Evolutionary conservation across 2,113 vertebrate genomes (phyloP).

Genomic region (Varanus salvator): DNA sequence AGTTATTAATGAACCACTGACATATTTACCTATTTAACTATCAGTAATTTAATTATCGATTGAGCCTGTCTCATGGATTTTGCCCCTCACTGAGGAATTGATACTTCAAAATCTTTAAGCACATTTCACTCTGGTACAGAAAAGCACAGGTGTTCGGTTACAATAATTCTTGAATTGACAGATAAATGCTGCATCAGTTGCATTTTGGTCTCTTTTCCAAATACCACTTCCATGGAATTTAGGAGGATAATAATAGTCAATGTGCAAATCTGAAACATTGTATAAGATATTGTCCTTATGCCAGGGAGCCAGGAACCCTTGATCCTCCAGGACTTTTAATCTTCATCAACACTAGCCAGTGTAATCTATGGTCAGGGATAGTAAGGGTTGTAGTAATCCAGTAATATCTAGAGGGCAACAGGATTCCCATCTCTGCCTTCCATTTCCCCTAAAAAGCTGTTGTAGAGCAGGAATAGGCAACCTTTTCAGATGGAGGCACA

Average conservation of each 20-base stretch:
- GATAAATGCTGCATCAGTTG: not conserved
- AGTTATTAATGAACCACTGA: slow-evolving; percentile 63
- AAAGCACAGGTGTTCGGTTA: not conserved
- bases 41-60: slow-evolving; percentile 69
- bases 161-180: not conserved
- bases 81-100: slow-evolving; percentile 17
- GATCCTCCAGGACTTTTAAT: too few species aligned
- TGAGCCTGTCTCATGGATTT: slow-evolving; percentile 23
- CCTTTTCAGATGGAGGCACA: too few species aligned
- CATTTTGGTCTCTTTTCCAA: not conserved
- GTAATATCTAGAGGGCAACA: too few species aligned
- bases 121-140: not conserved
- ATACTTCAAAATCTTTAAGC: not conserved
- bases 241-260: not conserved
- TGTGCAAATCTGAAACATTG: not conserved
- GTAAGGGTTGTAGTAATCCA: too few species aligned
- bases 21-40: slow-evolving; percentile 74
- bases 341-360: too few species aligned
- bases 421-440: too few species aligned
- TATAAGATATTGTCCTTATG: not conserved
- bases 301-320: too few species aligned
- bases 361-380: too few species aligned
- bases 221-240: not conserved
- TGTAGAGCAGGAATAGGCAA: too few species aligned
- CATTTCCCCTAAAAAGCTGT: too few species aligned